Evolutionary conservation across 2,888 invertebrate species (phyloP).

Genomic region (Gisinianus flammeolus): DNA sequence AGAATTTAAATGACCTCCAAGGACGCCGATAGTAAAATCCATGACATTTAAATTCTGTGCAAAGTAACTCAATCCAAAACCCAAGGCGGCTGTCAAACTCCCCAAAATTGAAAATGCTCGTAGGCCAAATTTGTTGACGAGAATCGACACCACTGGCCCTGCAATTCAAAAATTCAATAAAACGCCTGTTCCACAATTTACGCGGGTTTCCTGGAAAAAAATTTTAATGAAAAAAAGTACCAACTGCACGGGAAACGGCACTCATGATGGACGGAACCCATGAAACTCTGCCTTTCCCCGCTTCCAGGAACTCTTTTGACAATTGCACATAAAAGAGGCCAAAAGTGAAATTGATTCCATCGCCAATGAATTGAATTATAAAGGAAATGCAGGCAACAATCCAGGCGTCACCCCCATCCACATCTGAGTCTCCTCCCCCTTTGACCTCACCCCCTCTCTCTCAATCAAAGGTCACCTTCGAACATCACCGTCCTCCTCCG

Average conservation of each 20-base stretch:
- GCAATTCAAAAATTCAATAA: neutral
- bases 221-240: neutral
- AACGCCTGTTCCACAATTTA: neutral
- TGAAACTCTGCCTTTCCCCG: neutral
- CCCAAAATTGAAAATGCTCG: slow-evolving; percentile 13
- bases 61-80: slow-evolving; percentile 16
- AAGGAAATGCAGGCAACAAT: neutral
- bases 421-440: no score
- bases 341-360: slow-evolving; percentile 8
- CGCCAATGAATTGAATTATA: slow-evolving; percentile 8
- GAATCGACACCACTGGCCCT: slow-evolving; percentile 4
- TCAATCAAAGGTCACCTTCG: no score
- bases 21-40: slow-evolving; percentile 20
- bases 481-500: no score
- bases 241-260: neutral
- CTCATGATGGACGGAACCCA: slow-evolving; percentile 14
- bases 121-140: slow-evolving; percentile 3
- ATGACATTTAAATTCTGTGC: neutral
- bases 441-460: no score
- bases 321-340: slow-evolving; percentile 4
- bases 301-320: neutral
- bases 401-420: slow-evolving; percentile 6
- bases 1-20: neutral
- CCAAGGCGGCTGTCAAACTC: neutral
- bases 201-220: neutral